Conservation (phyloP, 2,113 vertebrate species). For the Lathamus discolor region DNA sequence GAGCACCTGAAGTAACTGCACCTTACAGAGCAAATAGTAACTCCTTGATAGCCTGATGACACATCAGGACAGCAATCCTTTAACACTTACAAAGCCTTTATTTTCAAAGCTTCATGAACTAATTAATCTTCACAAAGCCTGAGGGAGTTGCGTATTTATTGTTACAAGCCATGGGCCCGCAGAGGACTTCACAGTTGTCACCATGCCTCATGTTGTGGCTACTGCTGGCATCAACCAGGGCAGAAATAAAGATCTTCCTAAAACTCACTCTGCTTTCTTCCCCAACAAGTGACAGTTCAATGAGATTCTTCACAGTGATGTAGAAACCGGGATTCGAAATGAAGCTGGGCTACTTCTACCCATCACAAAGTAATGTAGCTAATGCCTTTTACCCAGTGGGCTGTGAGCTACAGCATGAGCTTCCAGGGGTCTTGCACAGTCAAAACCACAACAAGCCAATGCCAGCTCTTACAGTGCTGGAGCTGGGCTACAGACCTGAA, state of each 20-base stretch:
- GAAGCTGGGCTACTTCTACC: not conserved
- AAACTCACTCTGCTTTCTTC: not conserved
- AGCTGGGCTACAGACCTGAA: not conserved
- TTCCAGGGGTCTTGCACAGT: not conserved
- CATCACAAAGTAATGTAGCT: fast-evolving
- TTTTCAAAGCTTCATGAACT: not conserved
- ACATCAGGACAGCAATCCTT: not conserved
- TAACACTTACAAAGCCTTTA: not conserved
- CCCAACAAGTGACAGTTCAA: not conserved
- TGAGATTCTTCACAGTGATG: not conserved
- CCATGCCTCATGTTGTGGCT: not conserved
- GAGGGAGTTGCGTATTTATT: not conserved
- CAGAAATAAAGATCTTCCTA: not conserved
- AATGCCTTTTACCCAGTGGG: not conserved
- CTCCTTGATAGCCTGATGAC: not conserved
- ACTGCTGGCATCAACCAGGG: not conserved
- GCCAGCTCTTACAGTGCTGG: not conserved
- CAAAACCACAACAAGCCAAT: not conserved
- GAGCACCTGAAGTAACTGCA: not conserved
- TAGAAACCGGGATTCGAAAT: not conserved
- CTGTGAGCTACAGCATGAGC: not conserved
- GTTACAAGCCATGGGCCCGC: not conserved
- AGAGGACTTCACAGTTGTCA: not conserved
- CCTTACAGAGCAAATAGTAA: not conserved
- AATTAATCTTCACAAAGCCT: constrained; percentile 10